A percentile compares a stretch with the other conserved stretches of the same genome.
Conservation (phyloP, 2,797 vertebrate genomes). For the Fistularia commersonii region DNA sequence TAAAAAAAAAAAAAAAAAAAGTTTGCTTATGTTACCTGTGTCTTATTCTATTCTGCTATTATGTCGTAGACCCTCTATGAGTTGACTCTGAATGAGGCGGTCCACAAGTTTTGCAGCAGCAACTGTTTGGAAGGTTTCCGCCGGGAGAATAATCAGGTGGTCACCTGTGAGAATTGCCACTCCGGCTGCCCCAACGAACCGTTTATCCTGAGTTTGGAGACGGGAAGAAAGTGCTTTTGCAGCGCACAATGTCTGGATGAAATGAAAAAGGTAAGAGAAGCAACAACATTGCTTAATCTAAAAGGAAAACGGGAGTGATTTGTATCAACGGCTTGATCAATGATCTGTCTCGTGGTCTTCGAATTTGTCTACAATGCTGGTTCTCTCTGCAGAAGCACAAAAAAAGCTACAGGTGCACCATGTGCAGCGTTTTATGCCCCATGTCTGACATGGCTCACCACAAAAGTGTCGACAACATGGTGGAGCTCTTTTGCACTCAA, state of each 20-base stretch:
- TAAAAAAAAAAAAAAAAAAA: too few relatives aligned
- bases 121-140: slow-evolving; percentile 30
- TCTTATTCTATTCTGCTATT: neutral
- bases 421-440: slow-evolving; percentile 1
- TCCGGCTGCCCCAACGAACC: slow-evolving; percentile 6
- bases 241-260: slow-evolving; percentile 9
- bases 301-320: too few relatives aligned
- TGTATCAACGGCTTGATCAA: too few relatives aligned
- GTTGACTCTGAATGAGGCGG: neutral
- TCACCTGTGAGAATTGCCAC: slow-evolving; percentile 31
- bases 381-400: slow-evolving; percentile 12
- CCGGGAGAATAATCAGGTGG: neutral
- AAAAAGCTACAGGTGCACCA: slow-evolving; percentile 3
- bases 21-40: neutral
- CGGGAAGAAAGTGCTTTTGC: slow-evolving; percentile 26
- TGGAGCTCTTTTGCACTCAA: slow-evolving; percentile 39
- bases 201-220: slow-evolving; percentile 23
- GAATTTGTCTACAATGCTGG: neutral
- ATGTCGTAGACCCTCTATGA: slow-evolving; percentile 12
- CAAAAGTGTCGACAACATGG: neutral
- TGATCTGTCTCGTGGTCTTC: too few relatives aligned
- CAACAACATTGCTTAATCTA: too few relatives aligned
- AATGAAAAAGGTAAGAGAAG: slow-evolving; percentile 34
- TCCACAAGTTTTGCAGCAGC: slow-evolving; percentile 38
- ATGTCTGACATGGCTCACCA: slow-evolving; percentile 19